Evolutionary conservation across 2,797 vertebrate genomes (phyloP).

Genomic region (Tympanoctomys barrerae): DNA sequence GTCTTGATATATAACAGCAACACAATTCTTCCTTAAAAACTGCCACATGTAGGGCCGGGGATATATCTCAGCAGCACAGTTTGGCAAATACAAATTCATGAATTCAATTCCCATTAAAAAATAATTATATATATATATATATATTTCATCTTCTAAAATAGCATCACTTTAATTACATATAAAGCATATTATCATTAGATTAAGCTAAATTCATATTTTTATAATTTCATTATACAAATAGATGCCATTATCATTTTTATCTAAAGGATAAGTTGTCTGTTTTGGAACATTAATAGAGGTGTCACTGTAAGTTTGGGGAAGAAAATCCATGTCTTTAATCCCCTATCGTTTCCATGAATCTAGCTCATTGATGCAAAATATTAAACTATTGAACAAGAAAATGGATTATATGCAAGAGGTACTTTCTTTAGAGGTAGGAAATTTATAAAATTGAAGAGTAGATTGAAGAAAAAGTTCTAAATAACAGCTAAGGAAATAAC

Average conservation of each 20-base stretch:
- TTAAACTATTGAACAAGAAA: conserved; percentile 84
- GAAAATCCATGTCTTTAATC: conserved; percentile 62
- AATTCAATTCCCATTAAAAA: too few species aligned
- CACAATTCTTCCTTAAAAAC: conserved; percentile 2
- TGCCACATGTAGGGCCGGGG: not conserved
- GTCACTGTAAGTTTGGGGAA: conserved; percentile 60
- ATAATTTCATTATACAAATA: not conserved
- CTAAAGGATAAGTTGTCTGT: conserved; percentile 24
- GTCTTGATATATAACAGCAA: not conserved
- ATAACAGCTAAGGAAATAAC: conserved; percentile 63
- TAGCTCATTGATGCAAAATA: conserved; percentile 84
- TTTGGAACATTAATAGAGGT: conserved; percentile 60
- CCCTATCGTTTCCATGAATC: conserved; percentile 75
- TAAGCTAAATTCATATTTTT: not conserved
- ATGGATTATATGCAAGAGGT: conserved; percentile 84
- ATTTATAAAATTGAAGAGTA: conserved; percentile 55
- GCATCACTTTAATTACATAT: not conserved
- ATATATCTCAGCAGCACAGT: too few species aligned
- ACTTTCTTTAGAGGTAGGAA: conserved; percentile 69
- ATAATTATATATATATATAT: too few species aligned
- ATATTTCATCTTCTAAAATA: not conserved
- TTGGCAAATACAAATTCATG: too few species aligned
- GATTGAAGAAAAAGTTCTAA: conserved; percentile 71
- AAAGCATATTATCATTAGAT: not conserved
- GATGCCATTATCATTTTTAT: conserved; percentile 22